Base-by-base conservation (phyloP, 2,113 vertebrate species). In the Periophthalmus modestus region DNA sequence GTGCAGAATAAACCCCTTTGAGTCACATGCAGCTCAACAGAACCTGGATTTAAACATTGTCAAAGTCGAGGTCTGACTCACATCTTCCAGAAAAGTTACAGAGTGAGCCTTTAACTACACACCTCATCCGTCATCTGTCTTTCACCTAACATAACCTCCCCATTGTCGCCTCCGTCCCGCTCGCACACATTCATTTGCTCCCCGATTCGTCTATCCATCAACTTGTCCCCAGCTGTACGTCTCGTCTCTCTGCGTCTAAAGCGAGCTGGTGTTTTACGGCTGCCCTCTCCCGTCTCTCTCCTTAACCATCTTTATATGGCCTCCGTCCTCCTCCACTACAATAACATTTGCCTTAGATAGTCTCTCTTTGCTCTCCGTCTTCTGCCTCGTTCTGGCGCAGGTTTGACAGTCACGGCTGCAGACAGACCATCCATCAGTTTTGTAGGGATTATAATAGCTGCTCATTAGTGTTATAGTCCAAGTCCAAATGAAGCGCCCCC, bases 121-220 rank as follows among this genome's bases (percentile, higher is more conserved):
- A 13, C 55, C 69, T 79, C 75, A 57, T 69, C 33, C 66, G 55
- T 47, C 28, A 19, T 2, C 19, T 5, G 50, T 43, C 62, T 65
- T 43, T 65, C 62, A 43, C 62, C 62, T 65, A 39, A 65, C 36
- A 19, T 65, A 67, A 47, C 66, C 66, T 62, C 3, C 61, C 68
- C 34, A 28, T 68, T 73, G 19, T 62, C 36, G 28, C 55, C 11
- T 14, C 18, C 18, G 21, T 59, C 63, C 54, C 52, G 46, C 13
- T 15, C 16, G n/a, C 54, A 23, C 69, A 61, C 76, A 18, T 68
- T 71, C 63, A 68, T 28, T 69, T 16, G 58, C 80, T 59, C 63
- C 66, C 71, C 69, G 15, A 62, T 71, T 80, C 54, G 13, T 86
- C 82, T 54, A 81, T 86, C 84, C 82, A 86, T 88, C 87, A 86